phyloP scores from a whole-genome alignment of 2,888 invertebrate genomes.

The Eilema caniola region DNA sequence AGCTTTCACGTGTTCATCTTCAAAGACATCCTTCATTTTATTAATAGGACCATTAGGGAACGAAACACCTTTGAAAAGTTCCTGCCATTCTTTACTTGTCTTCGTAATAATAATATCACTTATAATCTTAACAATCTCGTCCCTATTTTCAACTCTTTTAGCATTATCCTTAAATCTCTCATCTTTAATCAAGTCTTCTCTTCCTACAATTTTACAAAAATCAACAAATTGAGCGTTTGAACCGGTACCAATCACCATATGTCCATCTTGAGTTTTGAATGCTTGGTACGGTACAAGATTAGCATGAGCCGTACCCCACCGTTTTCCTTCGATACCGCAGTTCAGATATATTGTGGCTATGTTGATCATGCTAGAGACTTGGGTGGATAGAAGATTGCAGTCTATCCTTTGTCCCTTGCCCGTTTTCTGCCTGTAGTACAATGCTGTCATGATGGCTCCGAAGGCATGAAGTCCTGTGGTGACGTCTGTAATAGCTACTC shows the following conservation, averaged over 20 bases:
- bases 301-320: conserved; percentile 97
- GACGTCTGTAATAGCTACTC: conserved; percentile 97
- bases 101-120: conserved; percentile 86
- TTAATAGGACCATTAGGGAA: conserved; percentile 98
- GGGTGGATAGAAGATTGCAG: conserved; percentile 97
- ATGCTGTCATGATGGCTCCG: conserved; percentile 97
- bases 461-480: conserved; percentile 98
- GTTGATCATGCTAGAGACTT: conserved; percentile 95
- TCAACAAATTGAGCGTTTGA: conserved; percentile 93
- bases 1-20: conserved; percentile 93
- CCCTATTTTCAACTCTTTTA: conserved; percentile 92
- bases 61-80: conserved; percentile 89
- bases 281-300: conserved; percentile 98
- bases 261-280: conserved; percentile 93
- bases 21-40: conserved; percentile 93
- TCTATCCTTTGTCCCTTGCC: conserved; percentile 97
- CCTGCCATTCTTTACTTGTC: conserved; percentile 91
- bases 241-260: conserved; percentile 95
- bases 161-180: conserved; percentile 91
- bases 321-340: conserved; percentile 90
- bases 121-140: conserved; percentile 89
- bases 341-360: conserved; percentile 96
- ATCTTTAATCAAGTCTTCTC: conserved; percentile 88
- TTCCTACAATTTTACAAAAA: conserved; percentile 89
- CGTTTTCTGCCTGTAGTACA: conserved; percentile 92